phyloP scores from a whole-genome alignment of 2,888 invertebrate genomes.

The Phytoseiulus persimilis region DNA sequence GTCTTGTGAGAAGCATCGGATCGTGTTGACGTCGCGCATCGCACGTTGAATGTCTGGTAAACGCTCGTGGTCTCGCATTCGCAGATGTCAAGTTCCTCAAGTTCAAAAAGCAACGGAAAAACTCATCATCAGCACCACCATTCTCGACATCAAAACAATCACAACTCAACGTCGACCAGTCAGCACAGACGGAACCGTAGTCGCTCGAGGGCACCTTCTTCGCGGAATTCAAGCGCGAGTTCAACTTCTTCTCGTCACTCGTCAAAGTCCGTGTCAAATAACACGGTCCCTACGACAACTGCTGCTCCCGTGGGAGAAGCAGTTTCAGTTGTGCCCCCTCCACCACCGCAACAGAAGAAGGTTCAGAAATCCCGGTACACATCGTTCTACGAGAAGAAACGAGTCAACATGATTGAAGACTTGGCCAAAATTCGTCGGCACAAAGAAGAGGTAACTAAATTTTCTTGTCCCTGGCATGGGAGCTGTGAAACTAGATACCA shows the following conservation, averaged over 20 bases:
- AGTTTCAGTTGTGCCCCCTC: not conserved
- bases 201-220: not conserved
- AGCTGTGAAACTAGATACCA: too few relatives aligned
- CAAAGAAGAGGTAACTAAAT: not conserved
- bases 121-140: not conserved
- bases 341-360: not conserved
- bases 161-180: not conserved
- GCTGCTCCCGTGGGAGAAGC: not conserved
- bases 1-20: not conserved
- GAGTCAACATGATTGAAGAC: not conserved
- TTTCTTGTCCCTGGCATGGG: too few relatives aligned
- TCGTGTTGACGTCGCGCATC: not conserved
- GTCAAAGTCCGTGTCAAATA: not conserved
- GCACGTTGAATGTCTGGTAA: not conserved
- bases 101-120: not conserved
- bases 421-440: not conserved
- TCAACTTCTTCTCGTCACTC: not conserved
- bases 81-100: not conserved
- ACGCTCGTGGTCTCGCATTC: not conserved
- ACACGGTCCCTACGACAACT: not conserved
- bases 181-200: not conserved
- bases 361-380: not conserved
- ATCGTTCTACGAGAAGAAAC: not conserved
- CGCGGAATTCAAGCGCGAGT: not conserved
- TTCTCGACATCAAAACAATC: not conserved